These are phyloP conservation scores for Catharus fuscescens DNA, from an alignment of 2,113 vertebrate genomes.

Conservation along the genomic window DNA sequence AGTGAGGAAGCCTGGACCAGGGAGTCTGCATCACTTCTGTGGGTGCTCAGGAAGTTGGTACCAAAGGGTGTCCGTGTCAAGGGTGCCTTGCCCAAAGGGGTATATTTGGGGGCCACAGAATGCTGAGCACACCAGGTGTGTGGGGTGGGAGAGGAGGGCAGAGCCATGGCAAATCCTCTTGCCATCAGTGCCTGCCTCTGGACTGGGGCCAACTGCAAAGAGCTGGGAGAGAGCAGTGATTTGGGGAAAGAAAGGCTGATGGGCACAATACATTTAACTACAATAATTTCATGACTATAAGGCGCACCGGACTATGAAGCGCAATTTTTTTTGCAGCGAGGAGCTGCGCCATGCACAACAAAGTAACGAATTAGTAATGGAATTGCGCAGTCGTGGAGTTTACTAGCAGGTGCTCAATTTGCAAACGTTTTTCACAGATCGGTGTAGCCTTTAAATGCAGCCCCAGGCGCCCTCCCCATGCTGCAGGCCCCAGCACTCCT, in stretches of 20 bases:
- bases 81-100: neutral
- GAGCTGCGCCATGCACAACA: no score
- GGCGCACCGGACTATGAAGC: no score
- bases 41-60: neutral
- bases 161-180: neutral
- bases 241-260: neutral
- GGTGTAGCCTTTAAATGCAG: no score
- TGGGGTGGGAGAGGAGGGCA: neutral
- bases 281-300: no score
- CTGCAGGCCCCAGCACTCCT: no score
- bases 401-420: no score
- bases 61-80: neutral
- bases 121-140: neutral
- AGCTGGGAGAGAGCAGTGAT: neutral
- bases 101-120: neutral
- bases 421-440: no score
- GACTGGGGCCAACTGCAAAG: neutral
- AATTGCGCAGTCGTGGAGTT: no score
- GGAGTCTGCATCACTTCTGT: neutral
- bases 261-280: neutral
- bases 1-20: neutral
- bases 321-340: no score
- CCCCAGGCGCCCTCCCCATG: no score
- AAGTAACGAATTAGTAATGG: no score
- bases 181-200: neutral